phyloP scores from a whole-genome alignment of 2,113 vertebrate species.

The Propithecus coquereli region DNA sequence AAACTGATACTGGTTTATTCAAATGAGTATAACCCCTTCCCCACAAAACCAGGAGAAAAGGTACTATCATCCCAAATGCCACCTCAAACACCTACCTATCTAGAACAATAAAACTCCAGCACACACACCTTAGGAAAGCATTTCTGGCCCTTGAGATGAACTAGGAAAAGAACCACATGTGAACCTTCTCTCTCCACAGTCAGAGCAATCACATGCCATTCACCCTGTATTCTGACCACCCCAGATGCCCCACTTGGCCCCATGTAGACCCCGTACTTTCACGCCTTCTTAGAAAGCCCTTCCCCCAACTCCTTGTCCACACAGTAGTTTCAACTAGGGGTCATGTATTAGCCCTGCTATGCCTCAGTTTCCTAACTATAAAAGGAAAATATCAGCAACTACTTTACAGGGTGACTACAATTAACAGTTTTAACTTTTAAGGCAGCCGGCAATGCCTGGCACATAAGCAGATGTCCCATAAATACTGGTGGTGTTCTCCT shows the following conservation, averaged over 20 bases:
- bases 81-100: neutral
- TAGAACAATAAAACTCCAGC: neutral
- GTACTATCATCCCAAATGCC: neutral
- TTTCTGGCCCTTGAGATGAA: neutral
- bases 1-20: neutral
- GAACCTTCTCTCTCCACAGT: neutral
- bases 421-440: neutral
- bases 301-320: neutral
- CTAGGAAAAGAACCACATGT: neutral
- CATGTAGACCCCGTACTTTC: neutral
- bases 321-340: neutral
- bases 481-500: neutral
- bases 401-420: neutral
- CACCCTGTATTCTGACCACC: neutral
- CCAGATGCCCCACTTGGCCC: no score
- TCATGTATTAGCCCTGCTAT: neutral
- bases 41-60: neutral
- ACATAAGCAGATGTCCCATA: neutral
- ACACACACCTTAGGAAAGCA: neutral
- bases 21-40: neutral
- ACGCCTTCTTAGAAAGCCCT: neutral
- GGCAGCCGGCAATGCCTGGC: neutral
- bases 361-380: neutral
- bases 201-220: neutral
- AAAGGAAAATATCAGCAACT: neutral